A percentile compares a stretch with the other conserved stretches of the same genome.
Evolutionary conservation across 2,797 vertebrate genomes (phyloP).

Genomic region (Eulemur rubriventer): DNA sequence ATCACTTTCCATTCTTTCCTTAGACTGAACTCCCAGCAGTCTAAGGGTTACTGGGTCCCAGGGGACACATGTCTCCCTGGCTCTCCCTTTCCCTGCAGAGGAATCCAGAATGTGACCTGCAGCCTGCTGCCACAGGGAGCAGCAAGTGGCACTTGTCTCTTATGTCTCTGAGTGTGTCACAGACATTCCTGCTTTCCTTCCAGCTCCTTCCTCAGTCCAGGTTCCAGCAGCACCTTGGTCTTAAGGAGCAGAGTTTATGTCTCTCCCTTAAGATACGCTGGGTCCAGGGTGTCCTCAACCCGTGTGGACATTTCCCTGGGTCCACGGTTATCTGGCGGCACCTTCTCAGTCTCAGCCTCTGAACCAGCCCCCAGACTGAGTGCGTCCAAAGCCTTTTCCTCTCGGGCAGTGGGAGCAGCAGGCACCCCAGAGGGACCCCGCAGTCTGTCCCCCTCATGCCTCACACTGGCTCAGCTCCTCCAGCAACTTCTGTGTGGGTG

Average conservation of each 20-base stretch:
- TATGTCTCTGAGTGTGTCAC: not conserved
- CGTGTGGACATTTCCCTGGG: not conserved
- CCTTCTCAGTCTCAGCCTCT: not conserved
- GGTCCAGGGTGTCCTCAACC: not conserved
- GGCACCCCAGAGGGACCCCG: not conserved
- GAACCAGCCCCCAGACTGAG: not conserved
- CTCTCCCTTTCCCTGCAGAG: not conserved
- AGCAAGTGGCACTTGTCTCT: not conserved
- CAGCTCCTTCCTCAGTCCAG: not conserved
- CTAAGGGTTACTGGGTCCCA: not conserved
- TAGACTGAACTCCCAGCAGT: not conserved
- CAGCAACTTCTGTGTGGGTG: not conserved
- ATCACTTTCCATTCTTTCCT: not conserved
- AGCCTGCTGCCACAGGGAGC: not conserved
- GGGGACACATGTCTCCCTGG: not conserved
- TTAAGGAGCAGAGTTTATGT: not conserved
- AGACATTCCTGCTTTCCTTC: not conserved
- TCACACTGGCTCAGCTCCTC: not conserved
- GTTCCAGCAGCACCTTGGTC: not conserved
- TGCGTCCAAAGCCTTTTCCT: not conserved
- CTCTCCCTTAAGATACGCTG: not conserved
- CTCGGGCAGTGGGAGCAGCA: not conserved
- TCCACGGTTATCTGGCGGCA: accelerated
- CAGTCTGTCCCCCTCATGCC: accelerated
- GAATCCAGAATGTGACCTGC: not conserved